A percentile compares a stretch with the other conserved stretches of the same genome.
Evolutionary conservation across 2,113 vertebrate genomes (phyloP).

Genomic region (Phalacrocorax brasilianus): DNA sequence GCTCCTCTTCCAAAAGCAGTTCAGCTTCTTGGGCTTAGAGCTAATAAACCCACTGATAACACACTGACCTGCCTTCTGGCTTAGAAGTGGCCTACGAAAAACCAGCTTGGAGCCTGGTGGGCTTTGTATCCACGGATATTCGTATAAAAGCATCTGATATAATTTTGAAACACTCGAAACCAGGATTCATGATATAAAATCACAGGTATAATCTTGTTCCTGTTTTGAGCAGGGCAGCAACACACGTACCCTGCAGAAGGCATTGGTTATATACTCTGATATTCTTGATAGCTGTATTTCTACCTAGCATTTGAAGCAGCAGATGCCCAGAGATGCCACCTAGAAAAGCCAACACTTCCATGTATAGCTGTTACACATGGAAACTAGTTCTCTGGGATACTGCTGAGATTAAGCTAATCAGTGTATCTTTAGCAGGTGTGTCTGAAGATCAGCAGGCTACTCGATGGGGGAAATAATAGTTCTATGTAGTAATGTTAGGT

Average conservation of each 20-base stretch:
- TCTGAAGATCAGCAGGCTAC: not conserved
- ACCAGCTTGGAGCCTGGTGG: rapidly evolving
- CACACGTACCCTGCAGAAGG: not conserved
- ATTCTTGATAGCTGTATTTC: not conserved
- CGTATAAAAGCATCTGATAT: not conserved
- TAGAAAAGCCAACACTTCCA: not conserved
- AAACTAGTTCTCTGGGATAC: not conserved
- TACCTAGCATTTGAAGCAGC: not conserved
- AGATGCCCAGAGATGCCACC: not conserved
- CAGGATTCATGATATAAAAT: not conserved
- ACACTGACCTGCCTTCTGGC: not conserved
- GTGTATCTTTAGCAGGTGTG: not conserved
- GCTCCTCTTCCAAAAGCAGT: not conserved
- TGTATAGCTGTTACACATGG: not conserved
- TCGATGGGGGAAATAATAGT: not conserved
- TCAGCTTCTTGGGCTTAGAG: not conserved
- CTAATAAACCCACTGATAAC: not conserved
- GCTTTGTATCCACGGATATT: not conserved
- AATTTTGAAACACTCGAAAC: not conserved
- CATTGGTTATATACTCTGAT: not conserved
- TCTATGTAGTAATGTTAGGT: not conserved
- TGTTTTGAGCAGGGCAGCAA: not conserved
- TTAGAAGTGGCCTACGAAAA: not conserved
- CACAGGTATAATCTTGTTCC: not conserved
- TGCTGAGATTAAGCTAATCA: not conserved